phyloP scores from a whole-genome alignment of 2,888 invertebrate species.

The Tribolium freemani region DNA sequence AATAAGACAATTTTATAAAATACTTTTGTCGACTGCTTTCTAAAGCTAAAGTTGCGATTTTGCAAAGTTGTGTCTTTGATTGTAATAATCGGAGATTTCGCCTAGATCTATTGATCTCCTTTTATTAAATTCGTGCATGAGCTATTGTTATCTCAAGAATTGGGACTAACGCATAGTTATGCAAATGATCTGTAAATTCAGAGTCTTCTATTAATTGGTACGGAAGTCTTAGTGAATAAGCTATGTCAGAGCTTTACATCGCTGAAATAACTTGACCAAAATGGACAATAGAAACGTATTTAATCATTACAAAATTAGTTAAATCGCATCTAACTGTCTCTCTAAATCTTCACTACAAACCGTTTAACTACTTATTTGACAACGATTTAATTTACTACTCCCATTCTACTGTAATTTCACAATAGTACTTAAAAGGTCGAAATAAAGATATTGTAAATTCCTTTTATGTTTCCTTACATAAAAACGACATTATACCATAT shows the following conservation, averaged over 20 bases:
- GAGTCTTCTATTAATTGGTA: slow-evolving; percentile 58
- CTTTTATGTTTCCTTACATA: slow-evolving; percentile 21
- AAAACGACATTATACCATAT: slow-evolving; percentile 31
- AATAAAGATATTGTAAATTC: slow-evolving; percentile 10
- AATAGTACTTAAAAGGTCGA: background rate
- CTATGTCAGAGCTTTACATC: slow-evolving; percentile 53
- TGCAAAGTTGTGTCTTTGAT: slow-evolving; percentile 28
- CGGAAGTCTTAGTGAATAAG: slow-evolving; percentile 57
- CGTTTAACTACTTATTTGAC: slow-evolving; percentile 7
- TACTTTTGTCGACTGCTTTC: background rate
- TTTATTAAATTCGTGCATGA: slow-evolving; percentile 51
- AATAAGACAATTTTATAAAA: slow-evolving; percentile 4
- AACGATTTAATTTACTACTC: background rate
- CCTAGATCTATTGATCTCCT: slow-evolving; percentile 47
- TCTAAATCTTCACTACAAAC: slow-evolving; percentile 50
- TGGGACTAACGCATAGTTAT: slow-evolving; percentile 57
- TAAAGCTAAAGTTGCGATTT: slow-evolving; percentile 8
- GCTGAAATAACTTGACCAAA: slow-evolving; percentile 58
- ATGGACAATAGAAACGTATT: slow-evolving; percentile 57
- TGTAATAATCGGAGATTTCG: slow-evolving; percentile 32
- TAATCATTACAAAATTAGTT: slow-evolving; percentile 53
- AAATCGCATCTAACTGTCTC: slow-evolving; percentile 53
- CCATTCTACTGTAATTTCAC: slow-evolving; percentile 1
- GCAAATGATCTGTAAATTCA: slow-evolving; percentile 55
- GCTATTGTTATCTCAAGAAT: slow-evolving; percentile 56